Conservation (phyloP, 2,888 invertebrate genomes). For the Fragum sueziense region DNA sequence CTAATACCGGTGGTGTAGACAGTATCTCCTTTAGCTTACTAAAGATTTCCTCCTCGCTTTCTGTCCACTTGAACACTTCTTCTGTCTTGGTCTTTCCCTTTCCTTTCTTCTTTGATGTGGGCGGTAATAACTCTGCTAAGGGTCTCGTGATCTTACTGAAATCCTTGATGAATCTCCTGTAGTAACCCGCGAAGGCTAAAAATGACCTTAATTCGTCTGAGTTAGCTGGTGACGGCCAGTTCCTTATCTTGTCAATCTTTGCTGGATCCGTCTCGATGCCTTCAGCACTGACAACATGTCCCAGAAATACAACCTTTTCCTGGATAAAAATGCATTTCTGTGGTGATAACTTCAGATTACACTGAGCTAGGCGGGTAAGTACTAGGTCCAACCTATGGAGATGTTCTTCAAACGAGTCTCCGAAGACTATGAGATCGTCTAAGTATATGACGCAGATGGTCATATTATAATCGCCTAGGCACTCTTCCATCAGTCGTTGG, state of each 20-base stretch:
- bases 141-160: constrained; percentile 1
- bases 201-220: background rate
- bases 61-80: background rate
- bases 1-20: too few relatives aligned
- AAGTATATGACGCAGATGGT: background rate
- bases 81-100: background rate
- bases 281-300: too few relatives aligned
- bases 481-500: constrained; percentile 1
- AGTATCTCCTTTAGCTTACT: too few relatives aligned
- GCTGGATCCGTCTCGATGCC: background rate
- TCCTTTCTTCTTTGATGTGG: constrained; percentile 17
- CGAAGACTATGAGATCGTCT: constrained; percentile 11
- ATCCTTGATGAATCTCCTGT: background rate
- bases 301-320: too few relatives aligned
- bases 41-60: too few relatives aligned
- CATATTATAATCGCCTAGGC: constrained; percentile 6
- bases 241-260: background rate
- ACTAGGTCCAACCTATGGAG: background rate
- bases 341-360: background rate
- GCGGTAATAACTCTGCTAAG: background rate
- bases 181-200: background rate
- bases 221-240: background rate
- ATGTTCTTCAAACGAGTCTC: background rate
- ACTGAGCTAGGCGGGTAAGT: background rate
- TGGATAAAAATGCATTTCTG: background rate